phyloP scores from a whole-genome alignment of 2,797 vertebrate genomes.

The Eidolon dupreanum region DNA sequence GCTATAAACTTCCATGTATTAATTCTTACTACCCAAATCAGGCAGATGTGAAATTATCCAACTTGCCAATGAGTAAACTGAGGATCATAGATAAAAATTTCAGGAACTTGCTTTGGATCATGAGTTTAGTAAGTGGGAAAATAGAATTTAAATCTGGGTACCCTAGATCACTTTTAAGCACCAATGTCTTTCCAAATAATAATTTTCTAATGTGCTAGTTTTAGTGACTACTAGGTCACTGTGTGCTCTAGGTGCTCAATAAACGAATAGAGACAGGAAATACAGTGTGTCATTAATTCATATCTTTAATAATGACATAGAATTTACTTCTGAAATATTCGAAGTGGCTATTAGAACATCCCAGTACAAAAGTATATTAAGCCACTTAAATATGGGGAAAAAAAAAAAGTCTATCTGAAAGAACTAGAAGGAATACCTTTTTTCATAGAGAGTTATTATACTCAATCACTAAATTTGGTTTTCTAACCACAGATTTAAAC shows the following conservation, averaged over 20 bases:
- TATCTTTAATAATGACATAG: background rate
- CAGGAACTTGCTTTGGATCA: background rate
- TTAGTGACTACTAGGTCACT: background rate
- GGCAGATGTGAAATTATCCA: background rate
- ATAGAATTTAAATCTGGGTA: background rate
- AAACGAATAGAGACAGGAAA: background rate
- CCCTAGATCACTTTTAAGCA: background rate
- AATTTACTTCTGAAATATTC: background rate
- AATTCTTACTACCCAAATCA: background rate
- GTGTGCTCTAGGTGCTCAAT: background rate
- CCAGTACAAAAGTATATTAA: background rate
- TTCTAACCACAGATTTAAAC: conserved; percentile 21
- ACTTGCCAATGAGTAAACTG: background rate
- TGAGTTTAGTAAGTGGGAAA: background rate
- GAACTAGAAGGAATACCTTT: background rate
- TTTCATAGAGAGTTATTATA: background rate
- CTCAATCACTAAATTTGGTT: background rate
- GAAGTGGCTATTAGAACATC: background rate
- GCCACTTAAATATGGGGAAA: background rate
- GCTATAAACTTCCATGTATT: background rate
- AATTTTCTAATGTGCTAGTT: background rate
- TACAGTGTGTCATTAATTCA: background rate
- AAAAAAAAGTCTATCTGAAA: background rate
- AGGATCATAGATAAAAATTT: background rate
- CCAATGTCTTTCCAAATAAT: background rate